A percentile compares a stretch with the other conserved stretches of the same genome.
Evolutionary conservation across 2,888 invertebrate species (phyloP).

Genomic region (Caenorhabditis sp.): DNA sequence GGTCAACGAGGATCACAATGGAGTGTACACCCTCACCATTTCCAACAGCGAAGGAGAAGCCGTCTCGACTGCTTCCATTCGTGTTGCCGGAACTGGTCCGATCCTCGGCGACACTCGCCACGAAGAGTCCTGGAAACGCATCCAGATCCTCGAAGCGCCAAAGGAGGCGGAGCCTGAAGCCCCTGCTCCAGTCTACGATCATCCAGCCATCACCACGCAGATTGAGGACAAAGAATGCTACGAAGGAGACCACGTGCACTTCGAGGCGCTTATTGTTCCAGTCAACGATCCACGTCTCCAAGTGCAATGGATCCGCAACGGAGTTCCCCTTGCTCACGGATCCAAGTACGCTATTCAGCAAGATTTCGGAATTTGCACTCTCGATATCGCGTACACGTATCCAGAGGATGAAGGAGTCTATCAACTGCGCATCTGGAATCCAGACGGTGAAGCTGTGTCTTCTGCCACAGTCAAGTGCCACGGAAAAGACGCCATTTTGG

Average conservation of each 20-base stretch:
- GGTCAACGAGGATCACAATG: conserved; percentile 86
- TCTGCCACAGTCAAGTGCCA: conserved; percentile 86
- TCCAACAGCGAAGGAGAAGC: conserved; percentile 94
- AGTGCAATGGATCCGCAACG: conserved; percentile 79
- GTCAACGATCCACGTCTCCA: conserved; percentile 94
- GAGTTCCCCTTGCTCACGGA: conserved; percentile 77
- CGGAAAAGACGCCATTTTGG: conserved; percentile 69
- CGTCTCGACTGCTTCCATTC: conserved; percentile 94
- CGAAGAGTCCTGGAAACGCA: conserved; percentile 92
- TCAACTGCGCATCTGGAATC: conserved; percentile 91
- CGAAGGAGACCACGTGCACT: conserved; percentile 90
- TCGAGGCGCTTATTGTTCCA: conserved; percentile 92
- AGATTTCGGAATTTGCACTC: conserved; percentile 94
- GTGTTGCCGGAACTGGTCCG: conserved; percentile 79
- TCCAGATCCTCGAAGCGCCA: conserved; percentile 81
- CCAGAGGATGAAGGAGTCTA: conserved; percentile 97
- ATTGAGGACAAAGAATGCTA: conserved; percentile 87
- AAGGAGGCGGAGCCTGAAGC: conserved; percentile 62
- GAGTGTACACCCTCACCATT: conserved; percentile 94
- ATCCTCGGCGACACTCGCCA: conserved; percentile 89
- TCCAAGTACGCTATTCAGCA: conserved; percentile 86
- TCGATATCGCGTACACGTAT: conserved; percentile 86
- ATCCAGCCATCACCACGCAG: conserved; percentile 85
- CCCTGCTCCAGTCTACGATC: conserved; percentile 74
- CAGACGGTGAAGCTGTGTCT: conserved; percentile 94